Conservation (phyloP, 1,140 invertebrate genomes). For the Drosophila seguyi region DNA sequence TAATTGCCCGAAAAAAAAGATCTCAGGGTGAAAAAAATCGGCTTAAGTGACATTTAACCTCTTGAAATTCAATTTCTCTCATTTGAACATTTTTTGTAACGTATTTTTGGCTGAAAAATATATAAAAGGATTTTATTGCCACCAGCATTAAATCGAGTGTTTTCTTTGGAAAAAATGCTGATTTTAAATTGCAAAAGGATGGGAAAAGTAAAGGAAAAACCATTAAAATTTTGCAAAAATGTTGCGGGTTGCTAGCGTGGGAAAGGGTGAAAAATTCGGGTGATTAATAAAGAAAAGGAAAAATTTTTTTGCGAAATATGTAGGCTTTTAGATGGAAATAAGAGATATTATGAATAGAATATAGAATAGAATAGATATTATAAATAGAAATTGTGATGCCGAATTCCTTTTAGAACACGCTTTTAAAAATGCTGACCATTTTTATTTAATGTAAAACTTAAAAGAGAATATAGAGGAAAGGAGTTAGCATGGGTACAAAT, state of each 20-base stretch:
- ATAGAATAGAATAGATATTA: not conserved
- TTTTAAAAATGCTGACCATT: not conserved
- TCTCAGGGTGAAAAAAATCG: conserved; percentile 46
- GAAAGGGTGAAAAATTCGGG: conserved; percentile 6
- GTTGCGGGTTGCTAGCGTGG: conserved; percentile 47
- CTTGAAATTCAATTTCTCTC: conserved; percentile 42
- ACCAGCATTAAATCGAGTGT: conserved; percentile 60
- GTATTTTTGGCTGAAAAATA: conserved; percentile 52
- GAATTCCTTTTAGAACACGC: not conserved
- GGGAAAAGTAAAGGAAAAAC: conserved; percentile 23
- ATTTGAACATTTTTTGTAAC: conserved; percentile 50
- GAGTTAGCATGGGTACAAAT: not conserved
- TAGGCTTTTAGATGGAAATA: not conserved
- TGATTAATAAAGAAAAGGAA: not conserved
- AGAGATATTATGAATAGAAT: not conserved
- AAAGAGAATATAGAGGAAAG: not conserved
- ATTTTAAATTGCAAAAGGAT: conserved; percentile 58
- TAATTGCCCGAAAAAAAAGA: conserved; percentile 62
- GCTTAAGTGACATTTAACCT: conserved; percentile 81
- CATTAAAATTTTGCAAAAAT: conserved; percentile 40
- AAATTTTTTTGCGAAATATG: not conserved
- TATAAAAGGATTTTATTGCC: conserved; percentile 48
- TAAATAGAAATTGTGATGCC: not conserved
- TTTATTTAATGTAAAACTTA: not conserved
- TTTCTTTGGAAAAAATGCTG: conserved; percentile 41